Base-by-base conservation (phyloP, 1,140 invertebrate species). In the Pantala flavescens region DNA sequence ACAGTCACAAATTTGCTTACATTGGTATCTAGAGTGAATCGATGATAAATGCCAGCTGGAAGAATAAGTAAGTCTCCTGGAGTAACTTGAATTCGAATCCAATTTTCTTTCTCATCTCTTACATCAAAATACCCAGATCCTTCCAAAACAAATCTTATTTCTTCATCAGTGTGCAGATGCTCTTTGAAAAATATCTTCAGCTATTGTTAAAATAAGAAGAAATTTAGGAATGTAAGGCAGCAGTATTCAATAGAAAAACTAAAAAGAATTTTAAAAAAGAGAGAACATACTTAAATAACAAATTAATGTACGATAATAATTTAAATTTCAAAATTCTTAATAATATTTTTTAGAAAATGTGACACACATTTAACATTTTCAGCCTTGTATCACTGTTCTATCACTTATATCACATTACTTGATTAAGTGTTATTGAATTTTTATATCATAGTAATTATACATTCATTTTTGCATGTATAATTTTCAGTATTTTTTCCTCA, bases 41-140 rank as follows among this genome's bases (percentile, higher is more conserved):
- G 87, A 80, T 99, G 98, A 83, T 99, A 99, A 78, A 98, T 98
- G 74, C 98, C 98, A 78, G 94, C 92, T 0, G 97, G 97, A 73
- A 99, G 88, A 74, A 98, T 89, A 49, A 99, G 88, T 80, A 99
- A 84, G 84, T 99, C 97, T 12, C 95, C 95, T 23, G 90, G 85
- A 0, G 83, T 82, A 0, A 97, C 92, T 78, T 90, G 84, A 73
- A 99, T 96, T 23, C 98, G 88, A 74, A 99, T 93, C 98, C 97
- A 99, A 71, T 91, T 82, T 80, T 99, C 96, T n/a, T 90, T 80
- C 24, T 81, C 84, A 84, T 97, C 91, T 72, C 98, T 85, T 0
- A 98, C 95, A 85, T 99, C 98, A 84, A 99, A 99, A 83, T 98
- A 99, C 0, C 97, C 96, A 71, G 89, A 92, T 28, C 95, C 96